phyloP scores from a whole-genome alignment of 2,113 vertebrate genomes.

The Halcyon malimbica region DNA sequence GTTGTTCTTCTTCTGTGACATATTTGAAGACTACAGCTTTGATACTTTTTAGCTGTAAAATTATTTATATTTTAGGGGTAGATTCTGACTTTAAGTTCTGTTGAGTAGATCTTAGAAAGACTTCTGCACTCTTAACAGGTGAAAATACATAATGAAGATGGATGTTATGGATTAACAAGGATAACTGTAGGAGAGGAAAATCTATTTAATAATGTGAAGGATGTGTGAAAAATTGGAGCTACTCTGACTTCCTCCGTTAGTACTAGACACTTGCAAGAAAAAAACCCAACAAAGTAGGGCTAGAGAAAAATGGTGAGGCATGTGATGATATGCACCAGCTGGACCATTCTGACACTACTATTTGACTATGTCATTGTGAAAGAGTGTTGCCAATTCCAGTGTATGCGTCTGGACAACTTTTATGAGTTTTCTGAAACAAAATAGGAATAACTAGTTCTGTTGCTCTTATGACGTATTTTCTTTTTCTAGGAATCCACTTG shows the following conservation, averaged over 20 bases:
- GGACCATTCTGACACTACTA: background rate
- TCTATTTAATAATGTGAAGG: background rate
- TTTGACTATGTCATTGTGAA: background rate
- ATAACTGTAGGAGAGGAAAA: background rate
- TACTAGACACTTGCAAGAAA: background rate
- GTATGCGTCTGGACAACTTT: background rate
- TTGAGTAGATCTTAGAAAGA: background rate
- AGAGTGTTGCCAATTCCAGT: background rate
- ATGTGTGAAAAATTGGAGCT: background rate
- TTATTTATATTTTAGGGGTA: background rate
- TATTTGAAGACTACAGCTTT: background rate
- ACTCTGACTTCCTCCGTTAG: background rate
- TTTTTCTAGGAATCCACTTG: background rate
- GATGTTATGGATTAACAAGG: background rate
- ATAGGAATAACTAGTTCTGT: background rate
- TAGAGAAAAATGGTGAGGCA: background rate
- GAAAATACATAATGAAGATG: background rate
- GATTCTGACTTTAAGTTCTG: background rate
- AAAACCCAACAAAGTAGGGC: background rate
- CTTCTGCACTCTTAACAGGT: background rate
- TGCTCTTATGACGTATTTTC: background rate
- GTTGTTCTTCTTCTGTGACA: background rate
- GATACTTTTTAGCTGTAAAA: background rate
- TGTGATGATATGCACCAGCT: background rate
- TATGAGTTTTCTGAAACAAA: background rate